phyloP scores from a whole-genome alignment of 30 jellyfish, hydroid and myxozoan species.

The Rhopilema esculentum region DNA sequence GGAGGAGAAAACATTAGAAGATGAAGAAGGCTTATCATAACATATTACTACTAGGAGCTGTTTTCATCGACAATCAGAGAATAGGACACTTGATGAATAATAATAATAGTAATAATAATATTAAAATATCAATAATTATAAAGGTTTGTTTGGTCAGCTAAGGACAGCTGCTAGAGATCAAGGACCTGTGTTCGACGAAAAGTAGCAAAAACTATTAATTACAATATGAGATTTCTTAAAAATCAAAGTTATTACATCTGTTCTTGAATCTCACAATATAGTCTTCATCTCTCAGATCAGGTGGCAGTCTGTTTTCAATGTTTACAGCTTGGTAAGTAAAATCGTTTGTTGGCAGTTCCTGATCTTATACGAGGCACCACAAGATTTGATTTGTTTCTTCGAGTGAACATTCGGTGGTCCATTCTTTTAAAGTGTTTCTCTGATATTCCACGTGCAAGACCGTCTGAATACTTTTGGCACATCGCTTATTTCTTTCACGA shows the following conservation, averaged over 20 bases:
- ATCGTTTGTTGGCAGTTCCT: constrained; percentile 26
- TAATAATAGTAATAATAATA: no score
- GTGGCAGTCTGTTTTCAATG: constrained; percentile 25
- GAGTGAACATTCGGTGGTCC: no score
- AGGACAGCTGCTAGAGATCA: background rate
- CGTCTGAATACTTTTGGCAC: no score
- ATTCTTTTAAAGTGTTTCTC: no score
- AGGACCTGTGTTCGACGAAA: background rate
- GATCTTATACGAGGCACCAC: constrained; percentile 33
- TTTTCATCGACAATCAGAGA: no score
- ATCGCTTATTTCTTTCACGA: no score
- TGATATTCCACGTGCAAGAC: no score
- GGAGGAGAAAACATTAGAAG: background rate
- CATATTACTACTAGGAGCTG: no score
- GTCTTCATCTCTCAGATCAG: background rate
- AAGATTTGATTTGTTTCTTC: constrained; percentile 38
- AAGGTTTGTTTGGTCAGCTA: no score
- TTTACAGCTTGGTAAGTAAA: constrained; percentile 12
- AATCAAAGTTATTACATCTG: background rate
- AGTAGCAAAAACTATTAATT: background rate
- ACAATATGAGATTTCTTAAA: background rate
- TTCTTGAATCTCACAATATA: background rate
- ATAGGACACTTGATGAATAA: no score
- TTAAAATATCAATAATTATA: no score
- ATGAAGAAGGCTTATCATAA: background rate